Evolutionary conservation across 2,797 vertebrate species (phyloP).

Genomic region (Gouania willdenowi): DNA sequence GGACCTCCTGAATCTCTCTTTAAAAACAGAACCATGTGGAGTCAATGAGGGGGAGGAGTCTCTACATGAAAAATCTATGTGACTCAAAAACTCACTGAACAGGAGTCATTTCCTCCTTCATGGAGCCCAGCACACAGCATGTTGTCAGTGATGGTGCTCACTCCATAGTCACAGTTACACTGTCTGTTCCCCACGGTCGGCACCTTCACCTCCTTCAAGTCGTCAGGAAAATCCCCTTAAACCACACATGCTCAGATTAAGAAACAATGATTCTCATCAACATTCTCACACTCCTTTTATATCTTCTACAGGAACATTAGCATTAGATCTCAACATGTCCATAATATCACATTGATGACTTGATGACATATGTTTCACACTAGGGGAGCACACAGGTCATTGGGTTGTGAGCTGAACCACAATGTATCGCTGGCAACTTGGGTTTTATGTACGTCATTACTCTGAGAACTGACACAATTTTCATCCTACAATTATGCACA

Average conservation of each 20-base stretch:
- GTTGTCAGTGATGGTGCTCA: constrained; percentile 7
- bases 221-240: constrained; percentile 15
- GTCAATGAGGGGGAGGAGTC: neutral
- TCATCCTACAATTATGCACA: neutral
- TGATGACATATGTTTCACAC: too few species aligned
- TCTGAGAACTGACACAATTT: neutral
- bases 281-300: neutral
- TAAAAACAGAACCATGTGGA: neutral
- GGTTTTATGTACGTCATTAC: too few species aligned
- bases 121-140: constrained; percentile 65
- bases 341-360: too few species aligned
- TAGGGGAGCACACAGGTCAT: too few species aligned
- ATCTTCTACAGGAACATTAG: too few species aligned
- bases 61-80: neutral
- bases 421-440: too few species aligned
- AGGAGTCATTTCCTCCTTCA: constrained; percentile 58
- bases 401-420: too few species aligned
- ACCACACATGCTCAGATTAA: neutral
- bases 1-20: constrained; percentile 66
- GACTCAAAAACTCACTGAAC: constrained; percentile 54
- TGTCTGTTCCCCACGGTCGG: constrained; percentile 46
- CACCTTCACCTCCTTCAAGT: constrained; percentile 60
- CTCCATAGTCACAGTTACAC: constrained; percentile 43
- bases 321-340: too few species aligned
- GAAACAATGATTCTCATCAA: neutral